Conservation (phyloP, 2,797 vertebrate species). For the Prunella strophiata region DNA sequence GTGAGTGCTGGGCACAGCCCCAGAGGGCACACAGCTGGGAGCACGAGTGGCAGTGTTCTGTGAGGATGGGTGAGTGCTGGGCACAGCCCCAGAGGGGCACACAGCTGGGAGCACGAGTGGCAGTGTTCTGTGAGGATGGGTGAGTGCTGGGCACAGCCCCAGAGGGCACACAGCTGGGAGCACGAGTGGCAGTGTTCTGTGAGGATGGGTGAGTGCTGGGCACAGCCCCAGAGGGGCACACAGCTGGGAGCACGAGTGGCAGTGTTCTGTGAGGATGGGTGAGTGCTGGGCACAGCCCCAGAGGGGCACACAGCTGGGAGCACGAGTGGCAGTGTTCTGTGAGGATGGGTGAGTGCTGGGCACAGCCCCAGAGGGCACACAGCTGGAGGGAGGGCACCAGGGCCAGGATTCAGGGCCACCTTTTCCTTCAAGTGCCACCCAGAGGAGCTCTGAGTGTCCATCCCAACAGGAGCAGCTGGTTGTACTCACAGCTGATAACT, state of each 20-base stretch:
- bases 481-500: rapidly evolving
- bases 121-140: constrained; percentile 62
- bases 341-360: constrained; percentile 60
- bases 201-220: constrained; percentile 60
- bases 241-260: constrained; percentile 6
- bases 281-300: background rate
- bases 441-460: background rate
- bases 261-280: constrained; percentile 67
- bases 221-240: background rate
- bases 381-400: background rate
- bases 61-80: constrained; percentile 61
- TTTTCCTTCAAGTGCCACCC: background rate
- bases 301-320: constrained; percentile 45
- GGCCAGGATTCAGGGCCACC: background rate
- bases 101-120: background rate
- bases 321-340: constrained; percentile 43
- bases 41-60: constrained; percentile 49
- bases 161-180: background rate
- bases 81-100: background rate
- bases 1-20: constrained; percentile 35
- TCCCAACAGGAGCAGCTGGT: rapidly evolving
- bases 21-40: background rate
- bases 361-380: background rate
- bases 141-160: constrained; percentile 4
- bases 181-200: constrained; percentile 43